These are phyloP conservation scores for Brevimyrus niger DNA, from an alignment of 2,113 vertebrate species.

Conservation along the genomic window DNA sequence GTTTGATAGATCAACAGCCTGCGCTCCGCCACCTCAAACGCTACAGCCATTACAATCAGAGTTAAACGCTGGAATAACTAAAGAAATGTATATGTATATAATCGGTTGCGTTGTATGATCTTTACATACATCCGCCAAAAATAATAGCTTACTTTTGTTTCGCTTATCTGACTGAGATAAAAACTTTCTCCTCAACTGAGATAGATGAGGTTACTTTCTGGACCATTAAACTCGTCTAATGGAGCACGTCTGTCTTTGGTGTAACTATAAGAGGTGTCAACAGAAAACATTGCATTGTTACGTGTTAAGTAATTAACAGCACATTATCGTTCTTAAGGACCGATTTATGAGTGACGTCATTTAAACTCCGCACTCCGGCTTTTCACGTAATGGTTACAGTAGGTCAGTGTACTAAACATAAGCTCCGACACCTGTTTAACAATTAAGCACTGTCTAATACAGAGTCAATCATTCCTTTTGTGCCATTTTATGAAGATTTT, in stretches of 20 bases:
- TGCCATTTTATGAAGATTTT: background rate
- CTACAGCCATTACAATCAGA: background rate
- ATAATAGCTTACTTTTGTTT: background rate
- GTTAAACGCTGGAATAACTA: background rate
- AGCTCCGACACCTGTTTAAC: background rate
- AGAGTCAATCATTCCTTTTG: background rate
- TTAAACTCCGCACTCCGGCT: background rate
- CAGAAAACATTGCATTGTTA: background rate
- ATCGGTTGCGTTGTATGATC: background rate
- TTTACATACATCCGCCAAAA: background rate
- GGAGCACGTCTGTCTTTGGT: background rate
- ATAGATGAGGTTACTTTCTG: background rate
- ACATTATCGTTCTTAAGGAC: background rate
- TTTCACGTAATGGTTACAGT: background rate
- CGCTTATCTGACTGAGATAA: background rate
- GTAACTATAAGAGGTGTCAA: background rate
- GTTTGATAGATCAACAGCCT: background rate
- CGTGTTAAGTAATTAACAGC: background rate
- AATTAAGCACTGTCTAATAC: background rate
- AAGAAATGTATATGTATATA: background rate
- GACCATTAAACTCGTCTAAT: background rate
- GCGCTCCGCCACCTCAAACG: background rate
- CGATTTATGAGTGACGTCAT: background rate
- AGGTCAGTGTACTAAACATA: background rate
- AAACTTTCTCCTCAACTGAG: background rate